Base-by-base conservation (phyloP, 1,140 invertebrate species). In the Gonatopus flavifemur region DNA sequence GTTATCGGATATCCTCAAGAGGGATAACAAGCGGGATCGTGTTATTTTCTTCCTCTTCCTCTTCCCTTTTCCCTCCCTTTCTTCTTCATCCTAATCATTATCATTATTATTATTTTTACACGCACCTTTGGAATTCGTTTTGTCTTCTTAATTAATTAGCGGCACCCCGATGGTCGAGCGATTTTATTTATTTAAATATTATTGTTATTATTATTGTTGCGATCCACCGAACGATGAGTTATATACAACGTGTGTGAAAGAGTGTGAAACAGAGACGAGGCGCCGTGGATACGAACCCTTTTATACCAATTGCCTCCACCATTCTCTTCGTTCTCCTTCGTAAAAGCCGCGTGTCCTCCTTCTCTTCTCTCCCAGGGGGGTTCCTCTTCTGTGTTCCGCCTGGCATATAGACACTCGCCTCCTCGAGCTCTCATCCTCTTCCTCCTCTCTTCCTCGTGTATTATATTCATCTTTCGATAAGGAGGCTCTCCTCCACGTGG, bases 261-360 rank as follows among this genome's bases (percentile, higher is more conserved):
- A 74, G 66, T 72, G 67, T 72, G 67, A 49, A 76, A 77, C n/a
- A 77, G 72, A 70, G 75, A 72, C 70, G 64, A 72, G 57, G 52
- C 64, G 57, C 52, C 54, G 56, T 28, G 39, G 46, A 52, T 41
- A 59, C 57, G 58, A 72, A n/a, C 50, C 60, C 74, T 77, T 74
- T 74, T 77, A 77, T 77, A 76, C 69, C 62, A 38, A 52, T 49
- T 25, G 32, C 37, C 44, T 43, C 59, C 59, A 58, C 64, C 60
- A 65, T 69, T 69, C 64, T 66, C 62, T 66, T 67, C 66, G 61
- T 55, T 48, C 52, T 65, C 54, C 57, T 64, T 60, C 69, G 49
- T 58, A n/a, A n/a, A n/a, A n/a, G n/a, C n/a, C n/a, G n/a, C n/a
- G n/a, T 47, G 55, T 62, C 62, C 56, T 63, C 62, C 53, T 70